phyloP scores from a whole-genome alignment of 2,113 vertebrate genomes.

The Calyptommatus sinebrachiatus region DNA sequence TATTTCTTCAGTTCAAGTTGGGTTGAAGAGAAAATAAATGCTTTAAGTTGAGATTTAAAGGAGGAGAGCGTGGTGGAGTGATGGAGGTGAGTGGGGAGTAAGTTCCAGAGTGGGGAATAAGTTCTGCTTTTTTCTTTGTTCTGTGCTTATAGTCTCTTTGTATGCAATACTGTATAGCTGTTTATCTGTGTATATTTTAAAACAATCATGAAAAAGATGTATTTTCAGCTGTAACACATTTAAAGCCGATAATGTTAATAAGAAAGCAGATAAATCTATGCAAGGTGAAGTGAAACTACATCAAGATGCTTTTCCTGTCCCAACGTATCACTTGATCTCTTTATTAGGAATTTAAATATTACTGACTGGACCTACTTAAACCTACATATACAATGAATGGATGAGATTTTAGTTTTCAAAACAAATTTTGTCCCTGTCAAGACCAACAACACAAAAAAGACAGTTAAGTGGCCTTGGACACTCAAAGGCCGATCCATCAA shows the following conservation, averaged over 20 bases:
- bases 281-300: background rate
- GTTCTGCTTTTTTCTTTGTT: too few relatives aligned
- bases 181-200: too few relatives aligned
- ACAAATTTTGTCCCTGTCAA: constrained; percentile 54
- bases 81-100: too few relatives aligned
- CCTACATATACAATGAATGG: constrained; percentile 53
- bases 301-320: background rate
- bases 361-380: background rate
- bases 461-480: constrained; percentile 69
- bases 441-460: constrained; percentile 57
- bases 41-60: too few relatives aligned
- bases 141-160: too few relatives aligned
- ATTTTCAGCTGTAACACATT: background rate
- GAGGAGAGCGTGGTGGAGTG: too few relatives aligned
- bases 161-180: too few relatives aligned
- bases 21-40: too few relatives aligned
- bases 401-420: constrained; percentile 62
- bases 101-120: too few relatives aligned
- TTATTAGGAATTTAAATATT: background rate
- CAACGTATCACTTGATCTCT: background rate
- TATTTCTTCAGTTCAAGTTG: too few relatives aligned
- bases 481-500: constrained; percentile 76
- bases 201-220: background rate
- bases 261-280: background rate
- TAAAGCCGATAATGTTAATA: background rate